Base-by-base conservation (phyloP, 1,140 invertebrate species). In the Tetramorium alpestre region DNA sequence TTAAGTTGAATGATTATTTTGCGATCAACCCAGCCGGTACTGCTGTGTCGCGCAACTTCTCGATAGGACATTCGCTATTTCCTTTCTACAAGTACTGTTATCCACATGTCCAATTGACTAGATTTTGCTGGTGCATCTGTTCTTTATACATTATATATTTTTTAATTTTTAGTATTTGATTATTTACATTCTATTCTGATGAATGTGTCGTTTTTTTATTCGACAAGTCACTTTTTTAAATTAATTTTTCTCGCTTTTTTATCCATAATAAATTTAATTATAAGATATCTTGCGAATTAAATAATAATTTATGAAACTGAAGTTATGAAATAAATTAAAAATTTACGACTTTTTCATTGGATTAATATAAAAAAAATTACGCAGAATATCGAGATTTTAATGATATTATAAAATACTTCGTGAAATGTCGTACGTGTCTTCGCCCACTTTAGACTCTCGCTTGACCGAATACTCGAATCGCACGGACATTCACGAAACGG, bases 401-500 rank as follows among this genome's bases (percentile, higher is more conserved):
- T 22, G 28, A 11, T 33, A 62, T 84, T 54, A 38, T 47, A 56
- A 56, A 89, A 89, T 85, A 60, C 41, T 64, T 5, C 56, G 44
- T 73, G 62, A 54, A 69, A 85, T 56, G 65, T 49, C 38, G 44
- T 54, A 56, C 28, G 54, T 62, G 25, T 11, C 51, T 22, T 47
- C 56, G 11, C 58, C 22, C 6, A 22, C 72, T 88, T 78, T 62
- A 67, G 72, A 65, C 47, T 87, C 75, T 89, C 91, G 89, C 86
- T 92, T 70, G 90, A 89, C 70, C 87, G 86, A 73, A 69, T 78
- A 77, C 76, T 89, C 38, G 64, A 82, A 93, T 93, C 92, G 90
- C 91, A 88, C 89, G 90, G 80, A 86, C 76, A 73, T 75, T 87
- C 67, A 72, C 87, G 86, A 82, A 91, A 92, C 92, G 92, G 90